A percentile compares a stretch with the other conserved stretches of the same genome.
phyloP scores from a whole-genome alignment of 2,113 vertebrate genomes.

The Callorhinus ursinus region DNA sequence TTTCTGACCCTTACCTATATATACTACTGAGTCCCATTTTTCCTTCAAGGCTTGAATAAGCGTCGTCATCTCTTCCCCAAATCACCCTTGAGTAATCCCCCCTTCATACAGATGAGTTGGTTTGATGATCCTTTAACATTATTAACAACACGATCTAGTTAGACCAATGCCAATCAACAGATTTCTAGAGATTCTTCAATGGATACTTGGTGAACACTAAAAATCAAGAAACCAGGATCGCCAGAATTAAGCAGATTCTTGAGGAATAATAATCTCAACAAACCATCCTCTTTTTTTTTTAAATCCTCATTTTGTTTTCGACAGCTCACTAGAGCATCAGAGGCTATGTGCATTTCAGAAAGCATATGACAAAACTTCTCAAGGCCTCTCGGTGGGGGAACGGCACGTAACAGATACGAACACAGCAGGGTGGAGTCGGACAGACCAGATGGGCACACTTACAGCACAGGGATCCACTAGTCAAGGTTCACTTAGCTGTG shows the following conservation, averaged over 20 bases:
- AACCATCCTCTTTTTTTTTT: not conserved
- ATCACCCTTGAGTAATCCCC: not conserved
- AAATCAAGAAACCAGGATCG: not conserved
- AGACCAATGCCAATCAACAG: not conserved
- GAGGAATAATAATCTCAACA: not conserved
- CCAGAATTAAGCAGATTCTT: not conserved
- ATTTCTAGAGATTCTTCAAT: not conserved
- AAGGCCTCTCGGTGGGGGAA: not conserved
- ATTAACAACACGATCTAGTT: not conserved
- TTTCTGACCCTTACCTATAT: not conserved
- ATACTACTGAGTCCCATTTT: not conserved
- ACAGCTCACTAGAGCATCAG: not conserved
- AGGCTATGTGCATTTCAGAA: not conserved
- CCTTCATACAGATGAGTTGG: not conserved
- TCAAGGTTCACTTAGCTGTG: not conserved
- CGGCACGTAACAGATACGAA: rapidly evolving
- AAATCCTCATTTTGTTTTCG: not conserved
- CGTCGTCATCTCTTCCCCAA: not conserved
- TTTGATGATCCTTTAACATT: not conserved
- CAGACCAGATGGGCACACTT: not conserved
- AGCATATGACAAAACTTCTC: not conserved
- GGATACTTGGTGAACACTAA: not conserved
- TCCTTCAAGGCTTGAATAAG: not conserved
- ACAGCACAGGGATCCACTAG: rapidly evolving
- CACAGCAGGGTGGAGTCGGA: not conserved